Evolutionary conservation across 2,888 invertebrate genomes (phyloP).

Genomic region (Tetranychus piercei): DNA sequence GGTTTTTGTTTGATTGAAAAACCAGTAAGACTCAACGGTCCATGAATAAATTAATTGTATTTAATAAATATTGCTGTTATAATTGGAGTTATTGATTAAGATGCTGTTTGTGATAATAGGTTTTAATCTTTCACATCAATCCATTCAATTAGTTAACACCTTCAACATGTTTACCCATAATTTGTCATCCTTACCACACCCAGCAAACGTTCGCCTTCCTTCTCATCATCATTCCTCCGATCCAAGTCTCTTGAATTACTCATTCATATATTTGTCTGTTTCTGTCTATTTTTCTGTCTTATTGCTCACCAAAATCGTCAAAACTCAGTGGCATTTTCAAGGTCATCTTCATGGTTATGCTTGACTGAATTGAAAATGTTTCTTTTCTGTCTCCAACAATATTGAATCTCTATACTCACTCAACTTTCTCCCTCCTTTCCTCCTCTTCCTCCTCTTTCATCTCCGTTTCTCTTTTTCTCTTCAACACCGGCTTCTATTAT

Average conservation of each 20-base stretch:
- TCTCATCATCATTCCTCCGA: not conserved
- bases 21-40: not conserved
- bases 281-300: not conserved
- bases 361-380: not conserved
- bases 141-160: not conserved
- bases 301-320: not conserved
- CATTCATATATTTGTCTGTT: not conserved
- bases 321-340: not conserved
- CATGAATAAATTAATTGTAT: not conserved
- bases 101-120: not conserved
- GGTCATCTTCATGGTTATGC: not conserved
- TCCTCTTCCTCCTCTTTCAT: not conserved
- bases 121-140: not conserved
- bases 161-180: not conserved
- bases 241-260: not conserved
- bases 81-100: not conserved
- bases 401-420: not conserved
- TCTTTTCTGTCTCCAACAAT: not conserved
- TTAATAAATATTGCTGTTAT: not conserved
- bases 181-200: constrained; percentile 1
- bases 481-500: not conserved
- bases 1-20: not conserved
- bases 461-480: not conserved
- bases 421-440: not conserved
- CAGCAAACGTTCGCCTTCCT: not conserved